Evolutionary conservation across 2,113 vertebrate species (phyloP).

Genomic region (Regulus satrapa): DNA sequence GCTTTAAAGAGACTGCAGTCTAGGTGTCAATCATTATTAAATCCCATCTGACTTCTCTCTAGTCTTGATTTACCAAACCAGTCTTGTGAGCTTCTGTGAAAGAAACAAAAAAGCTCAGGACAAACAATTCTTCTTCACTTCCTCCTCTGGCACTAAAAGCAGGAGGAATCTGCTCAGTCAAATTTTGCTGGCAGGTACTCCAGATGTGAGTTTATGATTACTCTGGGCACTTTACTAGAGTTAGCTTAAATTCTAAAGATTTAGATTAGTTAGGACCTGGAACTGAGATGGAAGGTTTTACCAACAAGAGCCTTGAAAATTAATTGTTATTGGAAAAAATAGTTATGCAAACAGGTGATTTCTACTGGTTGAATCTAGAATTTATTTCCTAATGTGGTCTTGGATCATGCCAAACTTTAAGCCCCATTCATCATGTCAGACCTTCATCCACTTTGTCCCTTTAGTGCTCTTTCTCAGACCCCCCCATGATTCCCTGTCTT

Average conservation of each 20-base stretch:
- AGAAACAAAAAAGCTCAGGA: background rate
- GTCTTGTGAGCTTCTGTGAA: background rate
- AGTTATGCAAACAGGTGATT: background rate
- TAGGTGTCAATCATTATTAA: conserved; percentile 15
- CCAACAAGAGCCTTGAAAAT: background rate
- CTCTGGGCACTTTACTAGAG: background rate
- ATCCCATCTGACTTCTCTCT: background rate
- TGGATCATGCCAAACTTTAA: background rate
- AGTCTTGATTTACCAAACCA: conserved; percentile 6
- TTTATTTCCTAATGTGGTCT: background rate
- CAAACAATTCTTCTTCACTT: background rate
- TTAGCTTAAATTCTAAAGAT: too few relatives aligned
- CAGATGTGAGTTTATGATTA: background rate
- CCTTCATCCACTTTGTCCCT: background rate
- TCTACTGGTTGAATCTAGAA: background rate
- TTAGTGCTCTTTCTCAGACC: background rate
- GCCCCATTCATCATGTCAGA: background rate
- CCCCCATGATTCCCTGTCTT: background rate
- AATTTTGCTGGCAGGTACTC: background rate
- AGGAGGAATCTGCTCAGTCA: background rate
- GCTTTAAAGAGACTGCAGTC: background rate
- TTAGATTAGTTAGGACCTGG: too few relatives aligned
- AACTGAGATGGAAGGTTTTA: background rate
- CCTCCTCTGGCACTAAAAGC: background rate
- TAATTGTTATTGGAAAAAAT: background rate